Conservation (phyloP, 2,888 invertebrate genomes). For the Ornithoptera alexandrae region DNA sequence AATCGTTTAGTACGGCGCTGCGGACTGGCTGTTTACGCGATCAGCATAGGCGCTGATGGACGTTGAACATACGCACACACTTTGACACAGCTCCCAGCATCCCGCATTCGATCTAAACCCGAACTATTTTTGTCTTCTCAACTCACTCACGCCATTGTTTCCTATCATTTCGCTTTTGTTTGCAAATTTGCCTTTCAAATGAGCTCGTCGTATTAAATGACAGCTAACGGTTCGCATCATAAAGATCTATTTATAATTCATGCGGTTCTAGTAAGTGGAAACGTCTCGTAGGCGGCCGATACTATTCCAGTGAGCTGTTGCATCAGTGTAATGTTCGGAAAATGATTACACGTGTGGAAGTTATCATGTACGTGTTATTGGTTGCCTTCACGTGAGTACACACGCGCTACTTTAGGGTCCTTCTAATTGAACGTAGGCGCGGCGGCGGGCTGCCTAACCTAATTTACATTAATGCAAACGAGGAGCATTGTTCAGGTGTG, state of each 20-base stretch:
- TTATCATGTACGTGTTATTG: conserved; percentile 56
- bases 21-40: conserved; percentile 65
- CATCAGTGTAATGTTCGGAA: conserved; percentile 38
- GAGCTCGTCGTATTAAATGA: conserved; percentile 18
- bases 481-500: conserved; percentile 80
- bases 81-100: conserved; percentile 67
- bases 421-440: conserved; percentile 77
- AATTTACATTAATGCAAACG: conserved; percentile 81
- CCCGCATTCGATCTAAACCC: conserved; percentile 42
- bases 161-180: conserved; percentile 45
- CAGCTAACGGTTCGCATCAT: conserved; percentile 22
- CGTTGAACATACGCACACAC: conserved; percentile 62
- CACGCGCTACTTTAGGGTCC: conserved; percentile 71
- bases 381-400: conserved; percentile 65
- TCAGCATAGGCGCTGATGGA: conserved; percentile 61
- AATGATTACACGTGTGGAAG: conserved; percentile 55
- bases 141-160: conserved; percentile 36
- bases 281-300: conserved; percentile 29
- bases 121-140: conserved; percentile 57
- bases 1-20: conserved; percentile 50
- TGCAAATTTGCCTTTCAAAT: conserved; percentile 30
- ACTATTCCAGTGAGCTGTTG: conserved; percentile 44
- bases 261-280: background rate
- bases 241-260: conserved; percentile 15
- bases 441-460: conserved; percentile 70